Conservation (phyloP, 2,797 vertebrate species). For the Gymnothorax reevesii region DNA sequence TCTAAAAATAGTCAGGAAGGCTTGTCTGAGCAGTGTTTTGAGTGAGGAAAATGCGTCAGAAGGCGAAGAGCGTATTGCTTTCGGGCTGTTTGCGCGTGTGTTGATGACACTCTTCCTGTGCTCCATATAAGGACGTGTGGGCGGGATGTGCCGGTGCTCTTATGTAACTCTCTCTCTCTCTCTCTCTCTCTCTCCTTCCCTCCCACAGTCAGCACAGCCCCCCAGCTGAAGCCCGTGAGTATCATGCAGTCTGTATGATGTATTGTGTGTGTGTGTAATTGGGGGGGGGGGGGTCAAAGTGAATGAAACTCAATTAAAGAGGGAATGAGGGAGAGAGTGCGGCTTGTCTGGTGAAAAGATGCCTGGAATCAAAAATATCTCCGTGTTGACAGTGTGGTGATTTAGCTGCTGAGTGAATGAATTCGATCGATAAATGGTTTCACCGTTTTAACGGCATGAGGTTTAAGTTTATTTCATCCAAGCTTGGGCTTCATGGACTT, state of each 20-base stretch:
- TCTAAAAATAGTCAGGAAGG: neutral
- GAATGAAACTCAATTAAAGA: neutral
- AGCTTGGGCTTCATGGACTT: neutral
- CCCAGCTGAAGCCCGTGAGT: constrained; percentile 96
- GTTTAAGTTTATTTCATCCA: neutral
- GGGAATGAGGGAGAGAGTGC: neutral
- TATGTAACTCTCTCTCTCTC: constrained; percentile 15
- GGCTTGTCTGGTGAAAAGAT: neutral
- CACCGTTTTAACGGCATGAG: neutral
- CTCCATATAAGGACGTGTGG: neutral
- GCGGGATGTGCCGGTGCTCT: neutral
- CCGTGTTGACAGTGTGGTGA: neutral
- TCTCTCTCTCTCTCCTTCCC: constrained; percentile 65
- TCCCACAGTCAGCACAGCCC: constrained; percentile 95
- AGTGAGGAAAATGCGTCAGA: neutral
- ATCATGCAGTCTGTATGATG: constrained; percentile 40
- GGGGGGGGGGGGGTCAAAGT: neutral
- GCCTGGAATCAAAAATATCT: neutral
- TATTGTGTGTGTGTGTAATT: neutral
- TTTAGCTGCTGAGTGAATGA: neutral
- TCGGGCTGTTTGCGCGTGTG: neutral
- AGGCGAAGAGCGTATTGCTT: neutral
- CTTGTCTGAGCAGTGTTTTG: neutral
- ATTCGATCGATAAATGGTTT: neutral
- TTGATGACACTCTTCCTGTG: neutral